Conservation (phyloP, 2,113 vertebrate species). For the Antechinus flavipes region DNA sequence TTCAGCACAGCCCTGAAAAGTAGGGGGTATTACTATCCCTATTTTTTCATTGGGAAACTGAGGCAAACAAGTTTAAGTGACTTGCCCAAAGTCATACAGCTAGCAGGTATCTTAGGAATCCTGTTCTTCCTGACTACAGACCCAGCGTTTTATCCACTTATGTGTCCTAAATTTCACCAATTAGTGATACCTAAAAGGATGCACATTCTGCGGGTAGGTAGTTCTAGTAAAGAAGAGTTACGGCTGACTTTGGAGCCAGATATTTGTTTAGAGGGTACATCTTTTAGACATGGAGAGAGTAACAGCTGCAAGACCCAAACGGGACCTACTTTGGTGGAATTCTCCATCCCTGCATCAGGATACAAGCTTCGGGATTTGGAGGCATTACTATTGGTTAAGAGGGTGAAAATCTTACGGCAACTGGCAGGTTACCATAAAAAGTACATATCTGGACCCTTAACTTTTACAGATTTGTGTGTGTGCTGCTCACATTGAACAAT, state of each 20-base stretch:
- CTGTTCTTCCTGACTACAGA: background rate
- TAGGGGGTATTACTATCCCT: background rate
- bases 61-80: too few relatives aligned
- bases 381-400: background rate
- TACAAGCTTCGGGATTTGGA: background rate
- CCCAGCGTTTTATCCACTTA: background rate
- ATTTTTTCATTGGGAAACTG: background rate
- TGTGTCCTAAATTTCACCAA: background rate
- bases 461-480: too few relatives aligned
- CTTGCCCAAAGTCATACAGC: too few relatives aligned
- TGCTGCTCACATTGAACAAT: too few relatives aligned
- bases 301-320: background rate
- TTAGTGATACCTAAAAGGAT: background rate
- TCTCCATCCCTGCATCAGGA: background rate
- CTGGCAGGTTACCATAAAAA: background rate
- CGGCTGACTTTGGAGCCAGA: background rate
- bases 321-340: background rate
- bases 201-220: background rate
- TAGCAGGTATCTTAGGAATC: background rate
- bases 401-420: background rate
- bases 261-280: background rate
- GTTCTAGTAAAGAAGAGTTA: background rate
- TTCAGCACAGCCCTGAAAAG: background rate
- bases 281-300: background rate
- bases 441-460: background rate